These are phyloP conservation scores for Tryphoninae sp. DNA, from an alignment of 2,888 invertebrate genomes.

Conservation along the genomic window DNA sequence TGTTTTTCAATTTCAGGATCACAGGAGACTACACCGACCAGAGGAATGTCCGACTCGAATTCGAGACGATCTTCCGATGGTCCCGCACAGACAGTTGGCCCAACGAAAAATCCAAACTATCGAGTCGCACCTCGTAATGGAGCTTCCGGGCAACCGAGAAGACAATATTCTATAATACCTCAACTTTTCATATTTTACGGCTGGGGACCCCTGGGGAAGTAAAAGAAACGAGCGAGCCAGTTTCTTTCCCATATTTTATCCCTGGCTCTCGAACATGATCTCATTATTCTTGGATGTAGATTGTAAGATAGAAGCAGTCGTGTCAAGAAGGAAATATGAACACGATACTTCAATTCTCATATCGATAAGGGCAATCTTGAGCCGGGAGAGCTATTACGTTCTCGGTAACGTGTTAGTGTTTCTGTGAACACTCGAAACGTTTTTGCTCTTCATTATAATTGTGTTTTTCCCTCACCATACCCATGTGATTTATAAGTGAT, in stretches of 20 bases:
- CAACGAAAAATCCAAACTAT: conserved; percentile 67
- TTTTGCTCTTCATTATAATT: neutral
- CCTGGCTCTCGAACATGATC: conserved; percentile 50
- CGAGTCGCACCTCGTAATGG: conserved; percentile 72
- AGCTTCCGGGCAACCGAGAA: conserved; percentile 69
- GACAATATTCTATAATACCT: conserved; percentile 81
- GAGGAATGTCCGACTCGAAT: conserved; percentile 5
- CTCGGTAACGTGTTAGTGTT: neutral
- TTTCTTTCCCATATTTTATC: conserved; percentile 18
- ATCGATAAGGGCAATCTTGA: conserved; percentile 37
- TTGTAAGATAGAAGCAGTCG: conserved; percentile 19
- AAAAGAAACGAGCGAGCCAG: conserved; percentile 59
- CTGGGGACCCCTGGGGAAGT: conserved; percentile 83
- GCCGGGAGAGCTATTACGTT: conserved; percentile 8
- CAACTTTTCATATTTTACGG: conserved; percentile 83
- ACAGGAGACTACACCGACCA: conserved; percentile 49
- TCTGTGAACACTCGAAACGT: neutral
- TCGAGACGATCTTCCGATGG: conserved; percentile 45
- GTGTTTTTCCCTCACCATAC: neutral
- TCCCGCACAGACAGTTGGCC: conserved; percentile 16
- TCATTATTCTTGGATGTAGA: conserved; percentile 52
- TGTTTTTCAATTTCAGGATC: neutral
- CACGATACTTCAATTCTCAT: neutral
- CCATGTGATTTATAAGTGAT: conserved; percentile 17
- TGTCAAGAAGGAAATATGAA: conserved; percentile 8